Conservation (phyloP, 2,797 vertebrate species). For the Tragelaphus oryx region DNA sequence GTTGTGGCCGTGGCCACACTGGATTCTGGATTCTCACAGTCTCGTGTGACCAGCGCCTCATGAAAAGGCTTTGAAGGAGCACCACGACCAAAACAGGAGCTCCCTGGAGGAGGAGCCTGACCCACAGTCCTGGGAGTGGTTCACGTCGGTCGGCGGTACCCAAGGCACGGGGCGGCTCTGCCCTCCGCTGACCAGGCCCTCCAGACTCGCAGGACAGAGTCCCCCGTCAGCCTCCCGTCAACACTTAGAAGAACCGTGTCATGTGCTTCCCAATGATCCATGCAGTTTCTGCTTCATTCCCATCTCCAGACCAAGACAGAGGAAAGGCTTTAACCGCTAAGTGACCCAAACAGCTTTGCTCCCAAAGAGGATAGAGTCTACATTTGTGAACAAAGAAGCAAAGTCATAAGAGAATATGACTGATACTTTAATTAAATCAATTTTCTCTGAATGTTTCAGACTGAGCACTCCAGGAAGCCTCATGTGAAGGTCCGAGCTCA, state of each 20-base stretch:
- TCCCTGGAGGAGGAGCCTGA: too few relatives aligned
- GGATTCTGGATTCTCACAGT: too few relatives aligned
- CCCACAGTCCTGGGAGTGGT: fast-evolving
- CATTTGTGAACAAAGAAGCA: background rate
- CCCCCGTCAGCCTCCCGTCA: fast-evolving
- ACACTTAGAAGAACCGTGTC: fast-evolving
- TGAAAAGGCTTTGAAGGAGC: background rate
- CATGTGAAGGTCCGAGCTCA: fast-evolving
- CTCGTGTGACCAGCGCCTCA: background rate
- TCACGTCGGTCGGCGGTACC: fast-evolving
- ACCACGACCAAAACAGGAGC: background rate
- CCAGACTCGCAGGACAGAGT: fast-evolving
- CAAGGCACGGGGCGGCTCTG: fast-evolving
- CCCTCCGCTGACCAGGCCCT: fast-evolving
- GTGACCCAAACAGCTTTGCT: background rate
- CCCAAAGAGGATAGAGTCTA: background rate
- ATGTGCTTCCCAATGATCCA: background rate
- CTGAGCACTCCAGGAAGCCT: background rate
- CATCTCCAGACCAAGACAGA: background rate
- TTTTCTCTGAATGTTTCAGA: background rate
- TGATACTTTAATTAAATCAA: background rate
- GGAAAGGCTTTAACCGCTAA: fast-evolving
- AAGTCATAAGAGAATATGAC: background rate
- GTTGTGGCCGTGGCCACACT: background rate
- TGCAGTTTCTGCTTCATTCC: background rate